Percentiles rank a stretch among this genome's conserved stretches.
phyloP scores from a whole-genome alignment of 2,797 vertebrate genomes.

The Mormyrus hasselquistii region DNA sequence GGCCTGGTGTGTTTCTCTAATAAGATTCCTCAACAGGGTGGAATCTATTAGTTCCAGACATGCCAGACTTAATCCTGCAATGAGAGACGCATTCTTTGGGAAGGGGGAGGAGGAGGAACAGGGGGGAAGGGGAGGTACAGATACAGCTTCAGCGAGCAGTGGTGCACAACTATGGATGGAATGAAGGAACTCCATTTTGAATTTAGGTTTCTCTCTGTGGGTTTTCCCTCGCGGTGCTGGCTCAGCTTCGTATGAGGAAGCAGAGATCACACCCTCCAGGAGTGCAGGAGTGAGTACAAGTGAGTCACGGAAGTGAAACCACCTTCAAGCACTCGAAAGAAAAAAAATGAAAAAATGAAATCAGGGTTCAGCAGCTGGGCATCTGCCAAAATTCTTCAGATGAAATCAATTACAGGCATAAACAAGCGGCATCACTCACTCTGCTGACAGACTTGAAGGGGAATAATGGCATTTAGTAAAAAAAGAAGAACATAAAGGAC shows the following conservation, averaged over 20 bases:
- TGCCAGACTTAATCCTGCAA: constrained; percentile 48
- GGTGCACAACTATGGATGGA: constrained; percentile 50
- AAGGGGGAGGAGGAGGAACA: constrained; percentile 30
- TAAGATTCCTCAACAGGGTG: constrained; percentile 56
- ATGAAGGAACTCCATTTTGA: constrained; percentile 48
- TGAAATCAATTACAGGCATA: constrained; percentile 9
- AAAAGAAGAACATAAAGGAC: constrained; percentile 30
- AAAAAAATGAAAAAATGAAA: not conserved
- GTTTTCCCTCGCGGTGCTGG: not conserved
- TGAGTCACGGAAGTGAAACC: not conserved
- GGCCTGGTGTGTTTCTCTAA: constrained; percentile 34
- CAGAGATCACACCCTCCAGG: not conserved
- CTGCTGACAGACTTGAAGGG: not conserved
- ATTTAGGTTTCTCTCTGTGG: not conserved
- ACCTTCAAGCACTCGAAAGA: not conserved
- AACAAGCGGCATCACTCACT: not conserved
- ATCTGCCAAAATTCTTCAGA: not conserved
- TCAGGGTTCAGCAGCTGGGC: not conserved
- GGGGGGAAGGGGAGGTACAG: constrained; percentile 26
- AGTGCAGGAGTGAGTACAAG: not conserved
- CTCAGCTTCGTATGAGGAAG: not conserved
- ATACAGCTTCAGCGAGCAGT: constrained; percentile 57
- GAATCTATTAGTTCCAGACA: constrained; percentile 66
- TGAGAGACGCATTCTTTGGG: constrained; percentile 22
- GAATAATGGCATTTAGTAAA: constrained; percentile 1